Evolutionary conservation across 2,888 invertebrate species (phyloP), one percentile per base, ranked within the genome.

Genomic region (Spodoptera picta): DNA sequence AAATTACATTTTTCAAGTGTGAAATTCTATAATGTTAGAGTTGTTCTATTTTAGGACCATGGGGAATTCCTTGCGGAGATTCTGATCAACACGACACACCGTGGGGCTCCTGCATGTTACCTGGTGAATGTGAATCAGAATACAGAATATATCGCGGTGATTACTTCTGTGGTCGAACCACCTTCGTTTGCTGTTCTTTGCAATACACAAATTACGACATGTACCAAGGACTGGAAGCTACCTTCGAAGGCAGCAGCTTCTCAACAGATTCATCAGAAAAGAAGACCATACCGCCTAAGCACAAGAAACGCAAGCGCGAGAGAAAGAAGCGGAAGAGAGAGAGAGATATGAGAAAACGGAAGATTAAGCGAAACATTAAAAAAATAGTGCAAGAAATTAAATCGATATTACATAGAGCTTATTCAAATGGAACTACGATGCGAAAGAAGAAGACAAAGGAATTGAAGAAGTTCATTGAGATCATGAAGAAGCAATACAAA

Each of bases 1-100:
- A 27, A 27, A 27, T 27, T 27, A 5, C 0, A 27, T 4, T 27
- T 1, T 31, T 44, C 4, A 24, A 36, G 14, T 24, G n/a, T 19
- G 10, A 19, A 2, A 12, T 31, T 59, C 4, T 27, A 3, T 27
- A 27, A 27, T 5, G 5, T 27, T 27, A 27, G 5, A 3, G 4
- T 27, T 27, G 27, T 36, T 36, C 73, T 11, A 24, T 70, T 73
- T 10, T 54, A 93, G 94, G 93, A 43, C 94, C 94, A 1, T 93
- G 92, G 94, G 94, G 93, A 2, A 87, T 91, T 3, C 84, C 89
- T 0, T 93, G 93, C 65, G 94, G 93, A 0, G 94, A 94, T 69
- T 93, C 93, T 0, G 86, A 88, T 51, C 92, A 92, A 60, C 90
- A 92, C 57, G 93, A 93, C 58, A 85, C 88, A 83, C 94, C 93